Evolutionary conservation across 2,797 vertebrate species (phyloP).

Genomic region (Propithecus deckenii): DNA sequence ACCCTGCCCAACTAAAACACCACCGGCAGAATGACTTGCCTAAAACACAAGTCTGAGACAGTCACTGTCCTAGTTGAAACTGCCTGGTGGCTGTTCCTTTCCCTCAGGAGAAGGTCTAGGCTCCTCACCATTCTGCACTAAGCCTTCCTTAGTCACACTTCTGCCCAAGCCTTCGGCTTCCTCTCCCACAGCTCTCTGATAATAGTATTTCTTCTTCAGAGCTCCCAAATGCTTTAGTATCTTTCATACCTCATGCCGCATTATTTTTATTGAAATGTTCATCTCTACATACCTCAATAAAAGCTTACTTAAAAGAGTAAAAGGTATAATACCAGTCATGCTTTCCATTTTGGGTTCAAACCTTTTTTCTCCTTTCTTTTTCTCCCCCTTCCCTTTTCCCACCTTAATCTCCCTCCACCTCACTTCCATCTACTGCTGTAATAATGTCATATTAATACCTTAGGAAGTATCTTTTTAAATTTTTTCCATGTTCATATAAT

Average conservation of each 20-base stretch:
- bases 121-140: not conserved
- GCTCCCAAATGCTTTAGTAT: not conserved
- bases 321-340: not conserved
- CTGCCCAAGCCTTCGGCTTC: not conserved
- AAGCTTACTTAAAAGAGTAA: not conserved
- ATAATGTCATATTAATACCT: not conserved
- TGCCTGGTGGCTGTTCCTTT: not conserved
- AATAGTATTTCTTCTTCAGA: not conserved
- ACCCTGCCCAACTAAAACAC: not conserved
- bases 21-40: not conserved
- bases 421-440: not conserved
- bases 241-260: not conserved
- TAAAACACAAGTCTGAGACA: not conserved
- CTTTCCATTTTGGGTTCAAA: not conserved
- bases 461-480: not conserved
- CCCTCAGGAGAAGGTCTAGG: not conserved
- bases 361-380: not conserved
- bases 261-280: constrained; percentile 3
- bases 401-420: not conserved
- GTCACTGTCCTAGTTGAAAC: not conserved
- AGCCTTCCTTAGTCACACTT: not conserved
- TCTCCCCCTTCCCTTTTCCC: not conserved
- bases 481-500: not conserved
- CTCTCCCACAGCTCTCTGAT: not conserved
- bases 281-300: not conserved